These are phyloP conservation scores for Chinchilla lanigera DNA, from an alignment of 2,113 vertebrate genomes.

Conservation along the genomic window DNA sequence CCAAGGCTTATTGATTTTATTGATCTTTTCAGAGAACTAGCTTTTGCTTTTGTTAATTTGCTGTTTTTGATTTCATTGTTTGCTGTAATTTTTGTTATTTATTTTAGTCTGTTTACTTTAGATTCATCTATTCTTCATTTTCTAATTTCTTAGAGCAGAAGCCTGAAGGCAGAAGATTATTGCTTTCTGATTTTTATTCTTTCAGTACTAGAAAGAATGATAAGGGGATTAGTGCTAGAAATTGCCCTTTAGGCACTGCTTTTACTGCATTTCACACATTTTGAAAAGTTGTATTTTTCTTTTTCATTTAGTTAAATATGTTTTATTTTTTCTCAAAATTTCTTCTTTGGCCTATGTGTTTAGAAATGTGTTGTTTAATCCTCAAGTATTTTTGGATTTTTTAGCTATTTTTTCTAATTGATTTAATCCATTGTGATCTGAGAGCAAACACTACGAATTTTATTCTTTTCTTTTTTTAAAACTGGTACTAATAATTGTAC, in stretches of 20 bases:
- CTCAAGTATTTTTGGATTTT: neutral
- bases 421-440: neutral
- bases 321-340: neutral
- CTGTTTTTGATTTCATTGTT: conserved; percentile 21
- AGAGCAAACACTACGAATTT: neutral
- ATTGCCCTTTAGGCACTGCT: neutral
- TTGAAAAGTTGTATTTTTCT: conserved; percentile 28
- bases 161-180: neutral
- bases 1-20: neutral
- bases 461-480: neutral
- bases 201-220: neutral
- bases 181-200: conserved; percentile 14
- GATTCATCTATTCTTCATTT: conserved; percentile 2
- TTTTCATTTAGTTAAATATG: conserved; percentile 43
- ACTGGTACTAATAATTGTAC: neutral
- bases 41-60: conserved; percentile 62
- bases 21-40: neutral
- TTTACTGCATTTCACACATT: neutral
- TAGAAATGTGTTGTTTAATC: neutral
- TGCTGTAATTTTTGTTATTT: neutral
- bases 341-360: neutral
- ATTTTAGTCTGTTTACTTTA: conserved; percentile 20
- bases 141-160: conserved; percentile 6
- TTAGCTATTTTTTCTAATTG: neutral
- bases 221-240: neutral